Conservation (phyloP, 2,113 vertebrate species). For the Edolisoma coerulescens region DNA sequence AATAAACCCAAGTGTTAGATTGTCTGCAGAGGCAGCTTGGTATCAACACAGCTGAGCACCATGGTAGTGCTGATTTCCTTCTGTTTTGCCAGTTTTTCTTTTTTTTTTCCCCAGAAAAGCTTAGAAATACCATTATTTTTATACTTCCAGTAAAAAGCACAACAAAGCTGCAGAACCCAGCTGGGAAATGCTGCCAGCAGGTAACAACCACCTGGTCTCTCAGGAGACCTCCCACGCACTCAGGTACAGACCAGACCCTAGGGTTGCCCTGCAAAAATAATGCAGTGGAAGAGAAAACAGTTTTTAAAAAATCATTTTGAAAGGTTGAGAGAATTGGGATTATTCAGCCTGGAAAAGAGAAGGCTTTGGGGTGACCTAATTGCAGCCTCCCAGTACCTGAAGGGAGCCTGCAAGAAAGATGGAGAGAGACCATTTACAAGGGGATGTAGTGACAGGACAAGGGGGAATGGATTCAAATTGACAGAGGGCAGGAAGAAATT, state of each 20-base stretch:
- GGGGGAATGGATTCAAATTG: background rate
- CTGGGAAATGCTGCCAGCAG: background rate
- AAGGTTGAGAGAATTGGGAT: background rate
- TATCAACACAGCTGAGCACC: background rate
- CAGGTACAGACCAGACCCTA: background rate
- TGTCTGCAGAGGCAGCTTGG: background rate
- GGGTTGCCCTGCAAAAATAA: background rate
- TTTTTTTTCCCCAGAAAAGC: background rate
- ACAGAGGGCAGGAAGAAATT: background rate
- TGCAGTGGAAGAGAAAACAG: background rate
- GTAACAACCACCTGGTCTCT: background rate
- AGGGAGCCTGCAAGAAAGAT: background rate
- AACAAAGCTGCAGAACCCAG: background rate
- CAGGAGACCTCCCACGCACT: fast-evolving
- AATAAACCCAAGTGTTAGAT: background rate
- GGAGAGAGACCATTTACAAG: background rate
- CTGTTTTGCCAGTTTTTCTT: fast-evolving
- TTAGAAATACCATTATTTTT: background rate
- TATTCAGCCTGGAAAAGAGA: background rate
- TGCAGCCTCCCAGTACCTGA: background rate
- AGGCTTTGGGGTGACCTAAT: background rate
- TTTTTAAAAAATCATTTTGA: background rate
- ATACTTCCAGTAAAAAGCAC: background rate
- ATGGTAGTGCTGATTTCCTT: background rate
- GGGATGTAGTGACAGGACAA: background rate